Evolutionary conservation across 2,113 vertebrate species (phyloP).

Genomic region (Calidris pygmaea): DNA sequence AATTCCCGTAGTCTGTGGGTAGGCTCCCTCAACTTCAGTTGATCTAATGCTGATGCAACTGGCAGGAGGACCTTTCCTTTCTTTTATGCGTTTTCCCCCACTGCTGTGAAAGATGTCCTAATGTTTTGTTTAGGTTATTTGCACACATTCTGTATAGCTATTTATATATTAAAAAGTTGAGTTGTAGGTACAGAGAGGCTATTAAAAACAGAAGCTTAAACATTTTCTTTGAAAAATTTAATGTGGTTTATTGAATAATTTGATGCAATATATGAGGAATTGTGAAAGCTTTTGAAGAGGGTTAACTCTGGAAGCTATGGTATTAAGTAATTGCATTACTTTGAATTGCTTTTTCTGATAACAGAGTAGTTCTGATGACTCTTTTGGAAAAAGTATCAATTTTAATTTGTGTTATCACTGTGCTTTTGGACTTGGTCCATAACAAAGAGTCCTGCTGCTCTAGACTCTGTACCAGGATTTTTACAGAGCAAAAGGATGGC

Average conservation of each 20-base stretch:
- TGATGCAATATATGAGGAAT: neutral
- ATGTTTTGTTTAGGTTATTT: neutral
- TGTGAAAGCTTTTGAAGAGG: neutral
- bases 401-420: constrained; percentile 24
- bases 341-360: constrained; percentile 14
- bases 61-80: neutral
- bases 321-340: neutral
- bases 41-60: neutral
- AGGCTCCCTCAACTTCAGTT: neutral
- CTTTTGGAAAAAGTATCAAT: neutral
- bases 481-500: neutral
- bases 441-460: neutral
- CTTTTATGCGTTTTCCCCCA: neutral
- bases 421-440: constrained; percentile 41
- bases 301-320: neutral
- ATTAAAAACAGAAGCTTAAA: neutral
- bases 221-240: neutral
- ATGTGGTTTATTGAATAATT: neutral
- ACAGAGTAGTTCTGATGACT: neutral
- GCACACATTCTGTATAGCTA: neutral
- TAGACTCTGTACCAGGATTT: neutral
- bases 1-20: neutral
- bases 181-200: neutral
- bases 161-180: neutral
- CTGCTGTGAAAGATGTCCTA: neutral